Percentiles rank a stretch among this genome's conserved stretches.
Conservation (phyloP, 2,113 vertebrate species). For the Canis aureus region DNA sequence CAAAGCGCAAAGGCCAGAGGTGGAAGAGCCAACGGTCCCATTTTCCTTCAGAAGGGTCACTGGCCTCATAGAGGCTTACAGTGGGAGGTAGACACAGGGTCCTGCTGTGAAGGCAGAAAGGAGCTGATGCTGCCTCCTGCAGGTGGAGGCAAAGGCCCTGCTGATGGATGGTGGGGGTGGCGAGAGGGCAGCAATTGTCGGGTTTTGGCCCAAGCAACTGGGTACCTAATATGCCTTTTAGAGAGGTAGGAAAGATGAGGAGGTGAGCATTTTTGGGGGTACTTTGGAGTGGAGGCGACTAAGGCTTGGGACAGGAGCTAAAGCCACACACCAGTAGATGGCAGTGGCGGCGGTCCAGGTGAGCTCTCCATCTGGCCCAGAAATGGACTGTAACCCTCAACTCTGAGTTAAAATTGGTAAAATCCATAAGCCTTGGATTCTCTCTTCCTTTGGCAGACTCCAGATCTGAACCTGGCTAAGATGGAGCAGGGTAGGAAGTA, state of each 20-base stretch:
- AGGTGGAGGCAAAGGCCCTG: accelerated
- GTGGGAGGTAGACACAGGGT: neutral
- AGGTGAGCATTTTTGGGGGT: no score
- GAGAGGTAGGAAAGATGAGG: neutral
- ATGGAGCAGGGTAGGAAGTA: neutral
- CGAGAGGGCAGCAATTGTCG: no score
- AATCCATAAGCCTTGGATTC: neutral
- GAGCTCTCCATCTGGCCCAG: neutral
- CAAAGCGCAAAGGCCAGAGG: neutral
- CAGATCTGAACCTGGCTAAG: neutral
- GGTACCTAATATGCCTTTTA: no score
- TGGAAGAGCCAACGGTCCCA: no score
- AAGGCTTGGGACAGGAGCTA: neutral
- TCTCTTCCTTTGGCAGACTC: neutral
- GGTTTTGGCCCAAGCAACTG: neutral
- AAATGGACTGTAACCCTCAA: neutral
- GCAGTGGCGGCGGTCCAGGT: no score
- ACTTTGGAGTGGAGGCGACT: neutral
- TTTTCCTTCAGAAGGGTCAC: no score
- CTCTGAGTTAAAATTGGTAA: neutral
- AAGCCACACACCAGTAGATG: accelerated
- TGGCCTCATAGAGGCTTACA: no score
- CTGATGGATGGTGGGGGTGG: neutral
- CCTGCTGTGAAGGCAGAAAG: accelerated
- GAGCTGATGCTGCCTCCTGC: accelerated